Conservation (phyloP, 2,888 invertebrate genomes). For the Drosophila antonietae region DNA sequence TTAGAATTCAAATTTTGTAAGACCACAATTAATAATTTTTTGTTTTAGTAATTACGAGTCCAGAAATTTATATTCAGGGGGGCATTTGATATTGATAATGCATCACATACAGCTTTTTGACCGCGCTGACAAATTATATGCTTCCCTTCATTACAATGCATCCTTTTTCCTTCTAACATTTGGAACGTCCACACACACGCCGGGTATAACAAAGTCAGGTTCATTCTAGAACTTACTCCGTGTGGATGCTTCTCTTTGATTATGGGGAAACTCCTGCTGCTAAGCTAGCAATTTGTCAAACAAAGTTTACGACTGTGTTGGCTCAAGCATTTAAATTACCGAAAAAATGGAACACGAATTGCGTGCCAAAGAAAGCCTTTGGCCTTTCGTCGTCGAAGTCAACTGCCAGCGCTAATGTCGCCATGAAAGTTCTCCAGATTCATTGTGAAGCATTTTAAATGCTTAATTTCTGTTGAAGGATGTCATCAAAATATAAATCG, state of each 20-base stretch:
- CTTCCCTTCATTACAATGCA: too few relatives aligned
- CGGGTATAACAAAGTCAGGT: slow-evolving; percentile 16
- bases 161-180: neutral
- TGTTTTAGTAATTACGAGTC: too few relatives aligned
- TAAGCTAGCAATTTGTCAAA: slow-evolving; percentile 71
- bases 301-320: slow-evolving; percentile 62
- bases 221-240: neutral
- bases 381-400: slow-evolving; percentile 18
- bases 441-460: slow-evolving; percentile 48
- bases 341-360: slow-evolving; percentile 43
- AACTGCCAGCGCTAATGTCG: slow-evolving; percentile 15
- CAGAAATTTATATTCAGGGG: too few relatives aligned
- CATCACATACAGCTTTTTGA: too few relatives aligned
- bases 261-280: slow-evolving; percentile 17
- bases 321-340: slow-evolving; percentile 51
- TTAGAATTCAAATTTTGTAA: too few relatives aligned
- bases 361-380: slow-evolving; percentile 52
- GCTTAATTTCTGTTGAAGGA: slow-evolving; percentile 41
- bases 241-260: slow-evolving; percentile 24
- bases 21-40: too few relatives aligned
- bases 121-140: too few relatives aligned
- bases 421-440: slow-evolving; percentile 18
- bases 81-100: too few relatives aligned
- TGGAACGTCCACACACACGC: neutral
- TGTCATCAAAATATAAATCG: slow-evolving; percentile 35